A percentile compares a stretch with the other conserved stretches of the same genome.
phyloP scores from a whole-genome alignment of 2,888 invertebrate genomes.

The Quadroppia sp. region DNA sequence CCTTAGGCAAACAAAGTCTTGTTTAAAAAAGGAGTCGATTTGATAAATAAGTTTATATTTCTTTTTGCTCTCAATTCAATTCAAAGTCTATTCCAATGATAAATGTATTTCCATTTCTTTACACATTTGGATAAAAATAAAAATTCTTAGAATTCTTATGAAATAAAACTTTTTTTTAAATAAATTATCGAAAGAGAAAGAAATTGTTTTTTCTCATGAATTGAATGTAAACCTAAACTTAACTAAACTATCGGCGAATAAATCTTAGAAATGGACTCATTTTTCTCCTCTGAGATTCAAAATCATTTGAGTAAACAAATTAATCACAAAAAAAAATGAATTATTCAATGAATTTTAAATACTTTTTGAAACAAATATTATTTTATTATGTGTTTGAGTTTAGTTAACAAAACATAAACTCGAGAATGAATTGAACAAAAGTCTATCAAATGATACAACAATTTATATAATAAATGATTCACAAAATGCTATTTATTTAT shows the following conservation, averaged over 20 bases:
- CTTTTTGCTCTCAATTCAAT: background rate
- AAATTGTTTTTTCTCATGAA: background rate
- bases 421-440: no score
- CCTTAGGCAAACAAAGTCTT: background rate
- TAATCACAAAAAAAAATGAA: background rate
- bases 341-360: background rate
- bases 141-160: background rate
- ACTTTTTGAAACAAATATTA: background rate
- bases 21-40: background rate
- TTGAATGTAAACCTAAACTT: no score
- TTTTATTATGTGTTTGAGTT: background rate
- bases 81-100: background rate
- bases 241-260: slow-evolving; percentile 1
- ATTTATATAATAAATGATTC: background rate
- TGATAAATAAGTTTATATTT: background rate
- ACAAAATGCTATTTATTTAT: background rate
- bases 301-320: background rate
- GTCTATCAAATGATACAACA: background rate
- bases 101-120: background rate
- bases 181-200: background rate
- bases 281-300: background rate
- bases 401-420: background rate
- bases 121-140: no score
- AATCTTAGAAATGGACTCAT: background rate
- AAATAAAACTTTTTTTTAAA: background rate